Conservation (phyloP, 2,113 vertebrate genomes). For the Ptilonorhynchus violaceus region DNA sequence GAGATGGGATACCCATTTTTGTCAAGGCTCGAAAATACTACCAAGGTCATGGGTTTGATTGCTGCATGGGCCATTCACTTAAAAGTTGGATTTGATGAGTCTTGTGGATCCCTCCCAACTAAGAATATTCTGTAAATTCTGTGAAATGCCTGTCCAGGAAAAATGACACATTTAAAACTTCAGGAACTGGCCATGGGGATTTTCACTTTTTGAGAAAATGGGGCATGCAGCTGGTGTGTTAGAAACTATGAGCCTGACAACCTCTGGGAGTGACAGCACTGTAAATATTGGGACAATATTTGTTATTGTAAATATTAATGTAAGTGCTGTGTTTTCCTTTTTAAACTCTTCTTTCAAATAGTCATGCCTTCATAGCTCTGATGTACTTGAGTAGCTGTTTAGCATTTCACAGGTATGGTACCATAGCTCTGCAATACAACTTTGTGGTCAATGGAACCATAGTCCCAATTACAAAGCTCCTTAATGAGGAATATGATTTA, state of each 20-base stretch:
- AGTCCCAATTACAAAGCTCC: not conserved
- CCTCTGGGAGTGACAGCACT: not conserved
- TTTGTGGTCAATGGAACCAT: rapidly evolving
- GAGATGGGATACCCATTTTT: not conserved
- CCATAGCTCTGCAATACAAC: not conserved
- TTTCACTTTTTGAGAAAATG: not conserved
- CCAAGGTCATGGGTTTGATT: not conserved
- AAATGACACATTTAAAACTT: not conserved
- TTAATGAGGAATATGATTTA: not conserved
- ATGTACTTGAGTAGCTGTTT: not conserved
- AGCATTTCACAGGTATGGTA: not conserved
- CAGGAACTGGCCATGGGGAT: not conserved
- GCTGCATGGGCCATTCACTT: not conserved
- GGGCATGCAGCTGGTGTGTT: not conserved
- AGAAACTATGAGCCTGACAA: not conserved
- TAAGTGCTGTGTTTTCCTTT: not conserved
- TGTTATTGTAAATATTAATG: no score
- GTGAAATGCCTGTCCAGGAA: not conserved
- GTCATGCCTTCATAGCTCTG: not conserved
- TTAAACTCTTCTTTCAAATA: not conserved
- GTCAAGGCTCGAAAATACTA: not conserved
- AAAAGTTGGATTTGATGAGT: not conserved
- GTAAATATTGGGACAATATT: not conserved
- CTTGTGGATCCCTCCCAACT: not conserved
- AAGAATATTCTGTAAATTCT: not conserved